phyloP scores from a whole-genome alignment of 2,888 invertebrate species.

The Heliothis peltigera region DNA sequence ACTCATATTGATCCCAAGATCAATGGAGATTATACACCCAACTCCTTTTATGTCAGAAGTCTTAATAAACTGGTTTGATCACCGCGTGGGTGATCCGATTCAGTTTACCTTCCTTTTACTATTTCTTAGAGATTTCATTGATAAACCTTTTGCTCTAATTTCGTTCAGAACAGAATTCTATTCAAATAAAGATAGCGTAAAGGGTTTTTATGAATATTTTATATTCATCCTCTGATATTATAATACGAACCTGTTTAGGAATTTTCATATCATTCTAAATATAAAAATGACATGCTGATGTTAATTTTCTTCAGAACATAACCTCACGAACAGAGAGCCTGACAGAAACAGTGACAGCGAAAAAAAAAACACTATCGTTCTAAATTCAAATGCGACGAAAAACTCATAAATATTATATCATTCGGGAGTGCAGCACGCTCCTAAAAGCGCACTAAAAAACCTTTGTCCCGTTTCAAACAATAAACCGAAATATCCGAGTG shows the following conservation, averaged over 20 bases:
- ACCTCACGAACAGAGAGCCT: constrained; percentile 31
- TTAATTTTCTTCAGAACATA: constrained; percentile 33
- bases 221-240: not conserved
- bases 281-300: constrained; percentile 21
- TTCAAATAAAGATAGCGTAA: constrained; percentile 7
- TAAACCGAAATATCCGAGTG: constrained; percentile 77
- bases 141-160: constrained; percentile 5
- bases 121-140: constrained; percentile 17
- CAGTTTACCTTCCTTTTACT: constrained; percentile 12
- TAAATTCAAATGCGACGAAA: constrained; percentile 73
- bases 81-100: constrained; percentile 48
- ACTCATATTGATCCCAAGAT: constrained; percentile 54
- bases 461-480: constrained; percentile 85
- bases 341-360: constrained; percentile 44
- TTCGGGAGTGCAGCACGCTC: constrained; percentile 72
- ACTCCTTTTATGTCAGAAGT: constrained; percentile 20
- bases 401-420: constrained; percentile 77
- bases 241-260: constrained; percentile 9
- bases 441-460: constrained; percentile 84
- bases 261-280: constrained; percentile 3
- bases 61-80: constrained; percentile 28
- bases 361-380: constrained; percentile 50
- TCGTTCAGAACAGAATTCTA: constrained; percentile 1
- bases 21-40: constrained; percentile 14
- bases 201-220: constrained; percentile 11